phyloP scores from a whole-genome alignment of 2,888 invertebrate species.

The Erebia palarica region DNA sequence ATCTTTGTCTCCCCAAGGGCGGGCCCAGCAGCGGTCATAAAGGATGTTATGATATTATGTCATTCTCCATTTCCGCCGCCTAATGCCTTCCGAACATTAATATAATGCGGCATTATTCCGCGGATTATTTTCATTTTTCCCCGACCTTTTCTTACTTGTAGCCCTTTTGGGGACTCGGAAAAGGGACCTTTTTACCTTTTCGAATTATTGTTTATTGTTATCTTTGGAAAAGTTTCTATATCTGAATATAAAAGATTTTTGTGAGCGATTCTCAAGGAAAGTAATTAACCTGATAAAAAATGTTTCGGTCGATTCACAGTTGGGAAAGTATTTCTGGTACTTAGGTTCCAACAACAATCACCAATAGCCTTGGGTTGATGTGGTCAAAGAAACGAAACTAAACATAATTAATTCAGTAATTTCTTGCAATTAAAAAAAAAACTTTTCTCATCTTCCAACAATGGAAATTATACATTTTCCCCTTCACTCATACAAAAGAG shows the following conservation, averaged over 20 bases:
- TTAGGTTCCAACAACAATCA: too few species aligned
- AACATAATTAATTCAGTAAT: background rate
- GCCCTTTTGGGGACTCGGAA: slow-evolving; percentile 27
- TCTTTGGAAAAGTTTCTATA: slow-evolving; percentile 13
- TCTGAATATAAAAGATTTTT: slow-evolving; percentile 10
- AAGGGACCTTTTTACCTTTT: slow-evolving; percentile 25
- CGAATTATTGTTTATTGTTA: slow-evolving; percentile 24
- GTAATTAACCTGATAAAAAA: background rate
- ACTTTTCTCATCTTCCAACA: background rate
- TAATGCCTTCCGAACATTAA: slow-evolving; percentile 62
- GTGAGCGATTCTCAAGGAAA: background rate
- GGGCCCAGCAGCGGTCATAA: slow-evolving; percentile 71
- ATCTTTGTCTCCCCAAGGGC: slow-evolving; percentile 54
- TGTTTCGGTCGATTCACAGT: background rate
- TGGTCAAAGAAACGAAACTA: too few species aligned
- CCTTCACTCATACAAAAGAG: slow-evolving; percentile 21
- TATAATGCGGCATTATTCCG: slow-evolving; percentile 48
- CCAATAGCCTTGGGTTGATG: too few species aligned
- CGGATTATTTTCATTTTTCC: slow-evolving; percentile 53
- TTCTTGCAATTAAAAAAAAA: background rate
- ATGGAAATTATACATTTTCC: background rate
- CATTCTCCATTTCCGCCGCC: slow-evolving; percentile 76
- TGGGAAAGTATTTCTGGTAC: background rate
- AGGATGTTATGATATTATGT: slow-evolving; percentile 80
- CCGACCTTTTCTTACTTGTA: slow-evolving; percentile 31